Evolutionary conservation across 2,797 vertebrate genomes (phyloP).

Genomic region (Philypnodon macrostomus): DNA sequence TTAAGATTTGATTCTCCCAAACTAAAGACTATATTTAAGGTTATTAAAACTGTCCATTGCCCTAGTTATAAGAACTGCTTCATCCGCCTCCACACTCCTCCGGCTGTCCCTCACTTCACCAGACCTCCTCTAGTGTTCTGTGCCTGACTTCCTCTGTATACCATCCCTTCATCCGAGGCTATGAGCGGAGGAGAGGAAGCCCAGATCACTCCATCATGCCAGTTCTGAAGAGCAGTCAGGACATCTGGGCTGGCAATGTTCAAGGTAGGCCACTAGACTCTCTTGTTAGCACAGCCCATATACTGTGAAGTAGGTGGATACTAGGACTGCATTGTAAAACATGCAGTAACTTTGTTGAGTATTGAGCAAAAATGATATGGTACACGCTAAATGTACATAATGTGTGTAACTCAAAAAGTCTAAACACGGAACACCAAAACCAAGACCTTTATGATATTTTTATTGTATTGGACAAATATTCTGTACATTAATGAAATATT

Average conservation of each 20-base stretch:
- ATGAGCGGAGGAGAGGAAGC: constrained; percentile 81
- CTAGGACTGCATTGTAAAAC: too few relatives aligned
- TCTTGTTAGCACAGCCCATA: neutral
- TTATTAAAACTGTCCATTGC: constrained; percentile 10
- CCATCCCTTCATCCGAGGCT: constrained; percentile 79
- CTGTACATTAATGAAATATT: too few relatives aligned
- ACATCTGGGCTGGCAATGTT: constrained; percentile 84
- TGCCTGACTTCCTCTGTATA: constrained; percentile 68
- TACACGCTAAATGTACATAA: too few relatives aligned
- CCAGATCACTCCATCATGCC: constrained; percentile 84
- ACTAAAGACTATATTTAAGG: constrained; percentile 19
- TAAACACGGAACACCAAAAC: too few relatives aligned
- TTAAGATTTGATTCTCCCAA: constrained; percentile 14
- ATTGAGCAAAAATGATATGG: too few relatives aligned
- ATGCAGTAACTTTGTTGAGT: too few relatives aligned
- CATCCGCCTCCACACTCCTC: constrained; percentile 17
- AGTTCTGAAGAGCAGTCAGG: constrained; percentile 80
- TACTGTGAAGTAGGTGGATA: too few relatives aligned
- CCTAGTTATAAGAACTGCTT: constrained; percentile 1
- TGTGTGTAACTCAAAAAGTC: too few relatives aligned
- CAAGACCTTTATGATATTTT: too few relatives aligned
- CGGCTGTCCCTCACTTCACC: constrained; percentile 14
- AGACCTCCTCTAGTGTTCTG: constrained; percentile 44
- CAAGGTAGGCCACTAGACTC: constrained; percentile 80
- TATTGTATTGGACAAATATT: too few relatives aligned